phyloP scores from a whole-genome alignment of 1,140 invertebrate genomes.

The Pseudomyrmex pallidus region DNA sequence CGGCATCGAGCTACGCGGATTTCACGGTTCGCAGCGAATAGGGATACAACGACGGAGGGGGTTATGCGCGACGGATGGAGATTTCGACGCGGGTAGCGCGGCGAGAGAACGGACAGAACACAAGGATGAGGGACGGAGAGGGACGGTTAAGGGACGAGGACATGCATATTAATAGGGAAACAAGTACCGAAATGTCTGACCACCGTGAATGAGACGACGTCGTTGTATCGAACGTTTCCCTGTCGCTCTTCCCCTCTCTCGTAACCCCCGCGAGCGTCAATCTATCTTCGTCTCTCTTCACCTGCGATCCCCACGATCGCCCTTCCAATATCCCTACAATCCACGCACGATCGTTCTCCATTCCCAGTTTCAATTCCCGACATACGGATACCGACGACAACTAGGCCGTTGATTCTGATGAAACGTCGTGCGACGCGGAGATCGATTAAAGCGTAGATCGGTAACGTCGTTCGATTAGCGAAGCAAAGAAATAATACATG shows the following conservation, averaged over 20 bases:
- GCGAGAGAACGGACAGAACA: slow-evolving; percentile 55
- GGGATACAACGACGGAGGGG: slow-evolving; percentile 43
- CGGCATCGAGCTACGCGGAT: slow-evolving; percentile 64
- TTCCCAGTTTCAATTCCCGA: slow-evolving; percentile 64
- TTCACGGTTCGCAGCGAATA: slow-evolving; percentile 66
- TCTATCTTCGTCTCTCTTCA: slow-evolving; percentile 41
- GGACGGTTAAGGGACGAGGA: slow-evolving; percentile 75
- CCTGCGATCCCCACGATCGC: slow-evolving; percentile 13
- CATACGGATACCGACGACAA: slow-evolving; percentile 53
- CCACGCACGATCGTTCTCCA: slow-evolving; percentile 42
- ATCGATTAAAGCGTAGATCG: slow-evolving; percentile 63
- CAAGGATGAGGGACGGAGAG: slow-evolving; percentile 59
- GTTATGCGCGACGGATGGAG: slow-evolving; percentile 34
- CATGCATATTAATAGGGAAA: slow-evolving; percentile 81
- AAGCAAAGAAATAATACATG: slow-evolving; percentile 8
- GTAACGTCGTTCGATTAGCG: slow-evolving; percentile 11
- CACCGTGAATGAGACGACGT: slow-evolving; percentile 71
- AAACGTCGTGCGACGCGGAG: slow-evolving; percentile 54
- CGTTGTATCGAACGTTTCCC: slow-evolving; percentile 70
- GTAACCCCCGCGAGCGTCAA: background rate
- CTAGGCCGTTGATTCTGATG: slow-evolving; percentile 61
- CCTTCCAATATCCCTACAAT: background rate
- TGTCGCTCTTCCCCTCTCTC: background rate
- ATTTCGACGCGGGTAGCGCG: slow-evolving; percentile 25
- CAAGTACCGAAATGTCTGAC: slow-evolving; percentile 75